These are phyloP conservation scores for Liodrosophila aerea DNA, from an alignment of 2,888 invertebrate species.

Conservation along the genomic window DNA sequence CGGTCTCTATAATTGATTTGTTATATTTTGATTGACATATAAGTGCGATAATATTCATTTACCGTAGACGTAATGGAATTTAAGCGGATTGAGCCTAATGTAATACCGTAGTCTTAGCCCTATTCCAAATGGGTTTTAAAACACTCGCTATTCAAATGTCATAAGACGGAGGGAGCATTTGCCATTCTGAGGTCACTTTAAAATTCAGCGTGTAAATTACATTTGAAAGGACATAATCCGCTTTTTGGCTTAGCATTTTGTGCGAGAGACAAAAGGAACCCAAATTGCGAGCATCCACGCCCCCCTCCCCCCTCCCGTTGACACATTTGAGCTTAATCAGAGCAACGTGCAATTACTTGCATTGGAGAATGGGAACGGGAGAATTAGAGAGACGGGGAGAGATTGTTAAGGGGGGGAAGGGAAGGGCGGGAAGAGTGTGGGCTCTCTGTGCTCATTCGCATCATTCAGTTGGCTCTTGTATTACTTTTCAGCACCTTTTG, in stretches of 20 bases:
- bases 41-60: too few species aligned
- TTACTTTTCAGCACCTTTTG: conserved; percentile 60
- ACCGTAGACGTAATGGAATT: too few species aligned
- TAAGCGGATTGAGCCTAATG: not conserved
- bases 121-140: conserved; percentile 10
- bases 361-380: conserved; percentile 53
- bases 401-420: not conserved
- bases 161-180: conserved; percentile 29
- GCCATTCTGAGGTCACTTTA: conserved; percentile 51
- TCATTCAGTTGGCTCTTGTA: conserved; percentile 47
- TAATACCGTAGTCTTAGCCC: conserved; percentile 16
- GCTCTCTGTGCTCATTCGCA: conserved; percentile 46
- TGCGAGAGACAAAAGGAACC: conserved; percentile 35
- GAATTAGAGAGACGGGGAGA: not conserved
- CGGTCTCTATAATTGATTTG: too few species aligned
- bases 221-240: conserved; percentile 61
- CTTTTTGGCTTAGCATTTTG: conserved; percentile 69
- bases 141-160: conserved; percentile 1
- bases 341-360: conserved; percentile 74
- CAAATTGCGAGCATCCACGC: conserved; percentile 46
- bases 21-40: too few species aligned
- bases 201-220: conserved; percentile 66
- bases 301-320: not conserved
- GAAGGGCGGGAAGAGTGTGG: not conserved
- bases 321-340: conserved; percentile 61